These are phyloP conservation scores for Porites divaricata DNA, from an alignment of 92 coral and sea anemone genomes.

Conservation along the genomic window DNA sequence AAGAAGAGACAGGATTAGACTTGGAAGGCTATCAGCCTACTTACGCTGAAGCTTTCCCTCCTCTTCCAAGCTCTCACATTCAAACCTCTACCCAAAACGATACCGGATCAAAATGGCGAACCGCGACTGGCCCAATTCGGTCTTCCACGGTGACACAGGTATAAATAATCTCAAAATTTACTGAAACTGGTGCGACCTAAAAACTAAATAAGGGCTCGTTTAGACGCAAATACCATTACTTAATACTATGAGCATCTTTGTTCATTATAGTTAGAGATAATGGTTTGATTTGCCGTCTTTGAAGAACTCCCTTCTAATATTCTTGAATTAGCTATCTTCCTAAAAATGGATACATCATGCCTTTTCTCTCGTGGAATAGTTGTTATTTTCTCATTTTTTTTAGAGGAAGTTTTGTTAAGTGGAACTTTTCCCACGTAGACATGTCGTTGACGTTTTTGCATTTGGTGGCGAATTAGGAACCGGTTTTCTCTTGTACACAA, in stretches of 20 bases:
- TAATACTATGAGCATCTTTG: background rate
- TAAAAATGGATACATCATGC: conserved; percentile 19
- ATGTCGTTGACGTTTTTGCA: background rate
- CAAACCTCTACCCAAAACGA: conserved; percentile 75
- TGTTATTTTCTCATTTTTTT: background rate
- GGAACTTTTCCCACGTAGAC: background rate
- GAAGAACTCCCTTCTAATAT: background rate
- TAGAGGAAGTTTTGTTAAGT: background rate
- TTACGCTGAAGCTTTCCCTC: conserved; percentile 99
- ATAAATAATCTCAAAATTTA: background rate
- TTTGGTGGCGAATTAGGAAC: background rate
- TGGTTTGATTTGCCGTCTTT: background rate
- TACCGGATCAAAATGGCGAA: conserved; percentile 76
- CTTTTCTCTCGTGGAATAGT: background rate
- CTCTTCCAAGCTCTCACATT: conserved; percentile 84
- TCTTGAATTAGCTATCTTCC: conserved; percentile 23
- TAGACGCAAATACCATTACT: background rate
- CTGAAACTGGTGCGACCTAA: background rate
- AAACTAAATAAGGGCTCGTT: background rate
- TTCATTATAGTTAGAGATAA: background rate
- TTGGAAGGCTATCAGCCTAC: conserved; percentile 98
- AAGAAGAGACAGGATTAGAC: conserved; percentile 70
- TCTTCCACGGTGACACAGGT: conserved; percentile 95
- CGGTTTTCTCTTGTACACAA: conserved; percentile 20
- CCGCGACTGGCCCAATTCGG: conserved; percentile 79